A percentile compares a stretch with the other conserved stretches of the same genome.
These are phyloP conservation scores for Antheraea mylitta DNA, from an alignment of 1,140 invertebrate genomes.

Conservation along the genomic window DNA sequence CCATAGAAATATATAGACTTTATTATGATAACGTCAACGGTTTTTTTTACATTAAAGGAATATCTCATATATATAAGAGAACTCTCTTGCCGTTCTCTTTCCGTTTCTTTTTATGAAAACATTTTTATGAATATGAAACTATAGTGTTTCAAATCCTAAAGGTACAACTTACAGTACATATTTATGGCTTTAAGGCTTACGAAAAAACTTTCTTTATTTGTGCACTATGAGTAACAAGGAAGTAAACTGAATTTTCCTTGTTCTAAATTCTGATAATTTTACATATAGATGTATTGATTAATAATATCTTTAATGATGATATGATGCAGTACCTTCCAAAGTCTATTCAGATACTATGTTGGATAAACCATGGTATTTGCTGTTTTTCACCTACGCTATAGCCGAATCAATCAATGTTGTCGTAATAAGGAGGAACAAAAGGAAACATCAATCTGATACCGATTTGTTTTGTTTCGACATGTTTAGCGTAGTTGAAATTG, in stretches of 20 bases:
- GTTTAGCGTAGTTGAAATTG: conserved; percentile 10
- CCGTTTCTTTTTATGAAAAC: background rate
- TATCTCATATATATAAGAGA: no score
- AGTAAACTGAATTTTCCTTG: no score
- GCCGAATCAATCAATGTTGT: conserved; percentile 8
- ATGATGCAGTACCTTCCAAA: background rate
- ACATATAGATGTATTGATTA: background rate
- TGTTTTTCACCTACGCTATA: conserved; percentile 8
- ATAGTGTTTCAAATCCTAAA: background rate
- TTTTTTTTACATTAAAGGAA: no score
- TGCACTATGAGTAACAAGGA: no score
- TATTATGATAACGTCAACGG: no score
- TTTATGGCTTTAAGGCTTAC: background rate
- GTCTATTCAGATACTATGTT: background rate
- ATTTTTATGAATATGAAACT: background rate
- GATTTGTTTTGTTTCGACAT: conserved; percentile 13
- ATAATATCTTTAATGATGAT: conserved; percentile 3
- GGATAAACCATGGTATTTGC: conserved; percentile 1
- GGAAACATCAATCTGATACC: conserved; percentile 12
- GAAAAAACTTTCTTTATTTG: no score
- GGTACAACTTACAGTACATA: background rate
- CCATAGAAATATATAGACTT: no score
- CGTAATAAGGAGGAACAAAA: background rate
- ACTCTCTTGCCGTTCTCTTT: no score
- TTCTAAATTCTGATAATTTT: no score